Percentiles rank a stretch among this genome's conserved stretches.
Conservation (phyloP, 2,113 vertebrate species). For the Xerus inauris region DNA sequence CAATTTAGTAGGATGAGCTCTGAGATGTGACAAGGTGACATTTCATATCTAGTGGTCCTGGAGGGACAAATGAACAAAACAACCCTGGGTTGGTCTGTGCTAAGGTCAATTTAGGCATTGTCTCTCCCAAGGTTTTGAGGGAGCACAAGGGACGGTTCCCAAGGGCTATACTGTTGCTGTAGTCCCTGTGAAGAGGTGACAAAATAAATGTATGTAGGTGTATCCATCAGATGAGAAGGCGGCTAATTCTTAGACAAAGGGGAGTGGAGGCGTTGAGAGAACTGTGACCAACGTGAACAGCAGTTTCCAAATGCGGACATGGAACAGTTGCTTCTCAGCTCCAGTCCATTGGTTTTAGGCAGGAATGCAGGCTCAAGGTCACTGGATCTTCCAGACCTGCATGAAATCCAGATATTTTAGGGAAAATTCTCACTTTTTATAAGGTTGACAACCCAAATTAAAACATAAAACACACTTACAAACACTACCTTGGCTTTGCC, state of each 20-base stretch:
- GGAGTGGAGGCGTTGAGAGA: not conserved
- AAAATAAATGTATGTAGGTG: not conserved
- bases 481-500: accelerated
- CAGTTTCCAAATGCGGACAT: not conserved
- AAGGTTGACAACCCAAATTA: not conserved
- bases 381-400: too few relatives aligned
- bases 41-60: not conserved
- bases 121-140: not conserved
- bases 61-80: not conserved
- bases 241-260: not conserved
- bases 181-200: not conserved
- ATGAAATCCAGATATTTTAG: slow-evolving; percentile 1
- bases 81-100: not conserved
- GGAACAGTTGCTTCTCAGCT: not conserved
- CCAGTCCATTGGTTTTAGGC: not conserved
- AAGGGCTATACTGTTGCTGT: not conserved
- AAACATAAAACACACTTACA: not conserved
- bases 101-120: not conserved
- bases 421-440: not conserved
- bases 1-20: not conserved
- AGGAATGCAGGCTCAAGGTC: not conserved
- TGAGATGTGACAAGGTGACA: not conserved
- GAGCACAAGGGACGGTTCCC: not conserved
- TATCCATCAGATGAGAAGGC: not conserved
- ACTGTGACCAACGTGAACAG: not conserved